Evolutionary conservation across 1,140 invertebrate species (phyloP), one percentile per base, ranked within the genome.

Genomic region (Drosophila sucinea): DNA sequence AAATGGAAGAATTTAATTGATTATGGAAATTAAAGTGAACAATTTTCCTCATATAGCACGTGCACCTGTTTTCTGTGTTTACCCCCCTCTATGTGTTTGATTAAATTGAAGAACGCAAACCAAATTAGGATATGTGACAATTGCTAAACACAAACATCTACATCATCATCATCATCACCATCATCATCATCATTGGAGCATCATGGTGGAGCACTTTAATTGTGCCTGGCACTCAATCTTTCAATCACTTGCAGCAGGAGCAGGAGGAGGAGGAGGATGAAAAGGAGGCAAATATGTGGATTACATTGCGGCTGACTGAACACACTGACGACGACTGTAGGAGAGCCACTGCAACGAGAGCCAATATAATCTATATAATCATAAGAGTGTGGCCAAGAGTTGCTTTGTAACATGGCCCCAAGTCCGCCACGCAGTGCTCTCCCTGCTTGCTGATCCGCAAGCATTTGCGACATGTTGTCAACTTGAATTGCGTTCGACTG

Each of bases 141-240:
- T 87, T 87, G 79, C 79, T 58, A 75, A 79, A 81, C 82, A 79
- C 72, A 79, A 84, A 76, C 57, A 38, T 25, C 23, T 25, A 60
- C 57, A 40, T 27, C 56, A 58, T 57, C 55, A 23, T 60, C 33
- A 27, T 38, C 33, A 27, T 8, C 44, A 51, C 27, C 44, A 51
- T 51, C 44, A 51, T 51, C 23, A 51, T 51, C 27, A 30, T n/a
- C 27, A 30, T 30, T 30, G 25, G 27, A 32, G 27, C 54, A 56
- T 71, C 76, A 89, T 83, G 70, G 61, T 74, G 55, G 65, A 78
- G 80, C 79, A 77, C 77, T 87, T 87, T 87, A 87, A 90, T 90
- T 90, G 86, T 86, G 83, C 71, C 79, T 86, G 86, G 79, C 86
- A 90, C 86, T 90, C 86, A 90, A 90, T 90, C 86, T 90, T 90